These are phyloP conservation scores for Hycleus cichorii DNA, from an alignment of 1,140 invertebrate species.

Conservation along the genomic window DNA sequence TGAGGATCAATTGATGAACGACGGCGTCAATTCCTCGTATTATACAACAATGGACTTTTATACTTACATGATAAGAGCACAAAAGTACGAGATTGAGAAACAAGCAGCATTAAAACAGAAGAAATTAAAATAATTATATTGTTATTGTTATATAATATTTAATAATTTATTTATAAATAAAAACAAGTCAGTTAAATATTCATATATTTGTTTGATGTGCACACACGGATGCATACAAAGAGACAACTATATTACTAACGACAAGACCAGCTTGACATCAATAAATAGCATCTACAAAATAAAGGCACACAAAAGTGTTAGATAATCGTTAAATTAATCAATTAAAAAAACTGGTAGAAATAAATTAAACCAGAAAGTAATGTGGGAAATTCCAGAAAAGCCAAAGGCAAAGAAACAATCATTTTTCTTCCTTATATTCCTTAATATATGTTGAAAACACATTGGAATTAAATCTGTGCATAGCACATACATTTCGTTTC, in stretches of 20 bases:
- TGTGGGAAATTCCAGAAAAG: no score
- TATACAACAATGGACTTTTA: constrained; percentile 57
- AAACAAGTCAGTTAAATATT: not conserved
- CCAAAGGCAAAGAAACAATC: not conserved
- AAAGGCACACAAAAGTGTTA: constrained; percentile 24
- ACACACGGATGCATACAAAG: constrained; percentile 28
- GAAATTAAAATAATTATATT: not conserved
- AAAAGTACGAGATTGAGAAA: not conserved
- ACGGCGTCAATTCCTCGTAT: constrained; percentile 62
- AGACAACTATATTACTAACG: constrained; percentile 31
- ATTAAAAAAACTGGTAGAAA: no score
- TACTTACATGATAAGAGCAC: not conserved
- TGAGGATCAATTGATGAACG: constrained; percentile 66
- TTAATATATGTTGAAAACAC: not conserved
- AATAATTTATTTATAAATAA: no score
- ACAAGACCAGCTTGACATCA: constrained; percentile 39
- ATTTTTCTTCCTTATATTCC: no score
- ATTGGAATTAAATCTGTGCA: constrained; percentile 23
- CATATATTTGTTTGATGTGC: constrained; percentile 19
- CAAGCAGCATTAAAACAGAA: not conserved
- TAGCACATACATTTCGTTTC: constrained; percentile 24
- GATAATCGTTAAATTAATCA: not conserved
- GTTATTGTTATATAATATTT: no score
- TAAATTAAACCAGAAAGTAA: no score
- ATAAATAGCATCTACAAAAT: constrained; percentile 29